These are phyloP conservation scores for Pionites leucogaster DNA, from an alignment of 2,113 vertebrate species.

Conservation along the genomic window DNA sequence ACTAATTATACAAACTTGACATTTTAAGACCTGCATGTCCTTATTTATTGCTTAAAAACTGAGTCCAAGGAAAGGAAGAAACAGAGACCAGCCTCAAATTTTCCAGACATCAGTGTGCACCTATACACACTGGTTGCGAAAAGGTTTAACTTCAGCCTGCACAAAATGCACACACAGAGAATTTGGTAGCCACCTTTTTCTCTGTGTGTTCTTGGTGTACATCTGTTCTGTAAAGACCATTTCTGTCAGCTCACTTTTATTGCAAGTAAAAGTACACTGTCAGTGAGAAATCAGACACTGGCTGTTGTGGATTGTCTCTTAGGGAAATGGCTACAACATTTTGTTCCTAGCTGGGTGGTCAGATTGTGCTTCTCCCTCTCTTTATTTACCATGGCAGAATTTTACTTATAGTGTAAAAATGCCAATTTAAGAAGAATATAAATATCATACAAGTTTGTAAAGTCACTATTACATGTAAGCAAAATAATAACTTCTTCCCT, in stretches of 20 bases:
- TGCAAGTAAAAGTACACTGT: neutral
- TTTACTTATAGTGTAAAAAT: neutral
- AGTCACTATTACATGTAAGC: neutral
- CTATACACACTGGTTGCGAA: neutral
- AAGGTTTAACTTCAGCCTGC: neutral
- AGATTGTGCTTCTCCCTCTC: neutral
- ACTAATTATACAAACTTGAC: neutral
- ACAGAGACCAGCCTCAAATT: neutral
- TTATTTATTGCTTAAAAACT: neutral
- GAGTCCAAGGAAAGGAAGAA: neutral
- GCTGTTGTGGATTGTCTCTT: neutral
- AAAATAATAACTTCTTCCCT: neutral
- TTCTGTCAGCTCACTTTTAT: neutral
- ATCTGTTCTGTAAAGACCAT: neutral
- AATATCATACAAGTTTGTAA: neutral
- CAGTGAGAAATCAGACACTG: neutral
- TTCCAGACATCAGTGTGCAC: neutral
- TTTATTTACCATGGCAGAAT: neutral
- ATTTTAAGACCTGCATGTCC: neutral
- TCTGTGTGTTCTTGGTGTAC: neutral
- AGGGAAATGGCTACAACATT: neutral
- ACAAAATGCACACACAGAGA: fast-evolving
- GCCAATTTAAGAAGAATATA: neutral
- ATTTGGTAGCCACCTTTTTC: neutral
- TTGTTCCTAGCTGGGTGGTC: neutral